phyloP scores from a whole-genome alignment of 1,140 invertebrate species.

The Conus betulinus region DNA sequence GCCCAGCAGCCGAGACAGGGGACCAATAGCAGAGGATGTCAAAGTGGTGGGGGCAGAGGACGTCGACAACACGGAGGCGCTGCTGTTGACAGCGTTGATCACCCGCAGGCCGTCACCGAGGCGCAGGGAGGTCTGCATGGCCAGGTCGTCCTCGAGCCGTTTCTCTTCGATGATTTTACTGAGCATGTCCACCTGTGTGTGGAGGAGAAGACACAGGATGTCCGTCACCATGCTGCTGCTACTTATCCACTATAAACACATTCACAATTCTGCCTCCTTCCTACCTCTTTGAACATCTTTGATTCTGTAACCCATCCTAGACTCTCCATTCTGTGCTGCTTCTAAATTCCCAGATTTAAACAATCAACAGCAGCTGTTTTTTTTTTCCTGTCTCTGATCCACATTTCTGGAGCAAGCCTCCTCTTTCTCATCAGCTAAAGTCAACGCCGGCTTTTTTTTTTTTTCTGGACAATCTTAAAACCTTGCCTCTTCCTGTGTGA shows the following conservation, averaged over 20 bases:
- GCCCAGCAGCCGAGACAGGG: neutral
- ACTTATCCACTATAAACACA: neutral
- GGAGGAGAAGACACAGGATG: no score
- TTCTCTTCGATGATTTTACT: constrained; percentile 26
- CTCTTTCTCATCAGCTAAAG: no score
- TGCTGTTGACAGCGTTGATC: neutral
- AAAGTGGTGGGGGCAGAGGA: neutral
- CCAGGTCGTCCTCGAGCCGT: constrained; percentile 24
- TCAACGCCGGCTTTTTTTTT: no score
- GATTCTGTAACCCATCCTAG: neutral
- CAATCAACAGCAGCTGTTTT: no score
- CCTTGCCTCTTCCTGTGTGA: no score
- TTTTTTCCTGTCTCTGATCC: no score
- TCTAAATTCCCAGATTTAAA: no score
- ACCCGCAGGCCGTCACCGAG: constrained; percentile 6
- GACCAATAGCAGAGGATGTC: neutral
- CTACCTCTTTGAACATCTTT: neutral
- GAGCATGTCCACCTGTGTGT: constrained; percentile 25
- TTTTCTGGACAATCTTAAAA: no score
- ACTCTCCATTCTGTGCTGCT: neutral
- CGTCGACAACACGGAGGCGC: no score
- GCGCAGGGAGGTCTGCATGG: constrained; percentile 17
- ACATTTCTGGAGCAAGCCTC: no score
- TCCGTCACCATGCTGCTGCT: neutral
- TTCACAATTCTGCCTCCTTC: neutral